These are phyloP conservation scores for Halcyon smyrnensis DNA, from an alignment of 2,797 vertebrate species.

Conservation along the genomic window DNA sequence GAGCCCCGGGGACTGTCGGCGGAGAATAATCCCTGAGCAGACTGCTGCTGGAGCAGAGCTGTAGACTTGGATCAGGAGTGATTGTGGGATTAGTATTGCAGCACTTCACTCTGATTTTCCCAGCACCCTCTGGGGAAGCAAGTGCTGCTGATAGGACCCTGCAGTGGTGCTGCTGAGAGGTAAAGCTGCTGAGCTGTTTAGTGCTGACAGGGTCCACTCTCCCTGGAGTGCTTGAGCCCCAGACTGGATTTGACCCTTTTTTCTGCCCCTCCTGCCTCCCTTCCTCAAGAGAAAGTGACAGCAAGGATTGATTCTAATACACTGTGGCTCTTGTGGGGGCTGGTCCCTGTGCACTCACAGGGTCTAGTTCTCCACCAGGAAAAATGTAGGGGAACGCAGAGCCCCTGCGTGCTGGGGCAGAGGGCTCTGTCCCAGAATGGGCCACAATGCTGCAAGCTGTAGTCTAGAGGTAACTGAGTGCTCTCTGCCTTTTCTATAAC, in stretches of 20 bases:
- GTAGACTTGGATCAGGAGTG: not conserved
- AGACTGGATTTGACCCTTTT: not conserved
- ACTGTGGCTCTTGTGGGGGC: not conserved
- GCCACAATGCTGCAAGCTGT: not conserved
- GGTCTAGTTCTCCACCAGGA: not conserved
- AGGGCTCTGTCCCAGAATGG: not conserved
- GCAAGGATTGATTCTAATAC: not conserved
- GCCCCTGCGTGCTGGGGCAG: not conserved
- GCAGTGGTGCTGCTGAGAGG: not conserved
- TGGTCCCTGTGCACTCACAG: fast-evolving
- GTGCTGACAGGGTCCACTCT: not conserved
- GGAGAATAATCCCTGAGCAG: not conserved
- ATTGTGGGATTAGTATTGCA: not conserved
- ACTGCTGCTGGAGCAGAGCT: not conserved
- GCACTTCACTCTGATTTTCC: not conserved
- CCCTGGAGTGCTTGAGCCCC: not conserved
- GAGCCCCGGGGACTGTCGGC: not conserved
- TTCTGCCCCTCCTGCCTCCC: not conserved
- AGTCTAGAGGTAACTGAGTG: not conserved
- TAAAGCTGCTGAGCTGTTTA: not conserved
- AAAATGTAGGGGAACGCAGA: not conserved
- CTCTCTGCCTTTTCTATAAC: not conserved
- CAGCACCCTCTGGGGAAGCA: not conserved
- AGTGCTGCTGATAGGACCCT: not conserved
- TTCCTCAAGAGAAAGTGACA: not conserved